Base-by-base conservation (phyloP, 2,113 vertebrate species). In the Cyprichromis sp. region DNA sequence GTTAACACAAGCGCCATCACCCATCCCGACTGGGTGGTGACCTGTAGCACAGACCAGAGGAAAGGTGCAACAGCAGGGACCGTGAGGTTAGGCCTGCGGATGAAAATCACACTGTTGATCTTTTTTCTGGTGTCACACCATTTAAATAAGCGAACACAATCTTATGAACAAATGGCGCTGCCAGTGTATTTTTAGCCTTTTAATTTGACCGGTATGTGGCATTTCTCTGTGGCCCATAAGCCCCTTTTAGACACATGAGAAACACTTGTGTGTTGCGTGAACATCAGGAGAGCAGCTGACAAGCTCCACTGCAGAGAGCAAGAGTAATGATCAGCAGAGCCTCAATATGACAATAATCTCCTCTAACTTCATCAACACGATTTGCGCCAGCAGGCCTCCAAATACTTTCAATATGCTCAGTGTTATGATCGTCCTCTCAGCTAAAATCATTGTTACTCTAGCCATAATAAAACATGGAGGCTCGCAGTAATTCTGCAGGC, bases 331-430 rank as follows among this genome's bases (percentile, higher is more conserved):
- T 87, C 87, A 82, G 40, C 79, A 82, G 36, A 92, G 76, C 87
- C 83, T 86, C 90, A 38, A 84, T 40, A 83, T 93, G 94, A 95
- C 95, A 94, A 96, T 95, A 95, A 96, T 95, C 91, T 85, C 53
- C 82, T 76, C 81, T 96, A 95, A 96, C 95, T 92, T 95, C 94
- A 95, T 97, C 95, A 95, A 90, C 82, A 57, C 93, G 87, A 92
- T 96, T 95, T 90, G 94, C 79, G 68, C 92, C 84, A 87, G 82
- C 89, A 92, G 88, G 90, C 90, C 87, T 90, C 88, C 92, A 90
- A 95, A 93, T 90, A 90, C 82, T 93, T 92, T 82, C 92, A 92
- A 88, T 93, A 93, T 89, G 92, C 81, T 92, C 83, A 66, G 82
- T 55, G 53, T 94, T 85, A 87, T 86, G 84, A 90, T 85, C 71